Percentiles rank a stretch among this genome's conserved stretches.
These are phyloP conservation scores for Emys orbicularis DNA, from an alignment of 2,797 vertebrate genomes.

Conservation along the genomic window DNA sequence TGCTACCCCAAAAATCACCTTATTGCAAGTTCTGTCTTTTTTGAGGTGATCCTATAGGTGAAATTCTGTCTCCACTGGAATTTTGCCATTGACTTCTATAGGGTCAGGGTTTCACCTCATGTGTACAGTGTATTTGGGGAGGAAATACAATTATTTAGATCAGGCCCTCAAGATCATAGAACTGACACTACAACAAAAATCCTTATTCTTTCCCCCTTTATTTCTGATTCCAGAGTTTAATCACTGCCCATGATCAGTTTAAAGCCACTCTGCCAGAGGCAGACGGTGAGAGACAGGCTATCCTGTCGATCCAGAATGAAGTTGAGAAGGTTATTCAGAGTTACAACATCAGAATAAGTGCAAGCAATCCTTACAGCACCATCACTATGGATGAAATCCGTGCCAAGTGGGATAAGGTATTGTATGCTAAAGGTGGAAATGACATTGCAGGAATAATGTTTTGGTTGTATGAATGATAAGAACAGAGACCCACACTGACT, in stretches of 20 bases:
- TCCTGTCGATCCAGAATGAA: conserved; percentile 95
- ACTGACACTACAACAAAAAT: not conserved
- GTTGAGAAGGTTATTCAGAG: conserved; percentile 98
- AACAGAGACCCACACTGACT: not conserved
- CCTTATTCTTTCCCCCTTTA: conserved; percentile 5
- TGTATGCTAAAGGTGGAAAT: not conserved
- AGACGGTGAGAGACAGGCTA: conserved; percentile 95
- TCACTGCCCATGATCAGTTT: conserved; percentile 97
- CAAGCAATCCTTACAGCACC: conserved; percentile 93
- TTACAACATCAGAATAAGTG: conserved; percentile 90
- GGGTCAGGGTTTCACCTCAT: not conserved
- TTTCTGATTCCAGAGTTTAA: conserved; percentile 87
- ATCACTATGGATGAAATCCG: conserved; percentile 92
- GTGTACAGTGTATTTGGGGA: not conserved
- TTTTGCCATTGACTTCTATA: not conserved
- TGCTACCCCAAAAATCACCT: not conserved
- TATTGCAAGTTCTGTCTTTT: not conserved
- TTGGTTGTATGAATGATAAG: conserved; percentile 2
- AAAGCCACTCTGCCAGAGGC: conserved; percentile 97
- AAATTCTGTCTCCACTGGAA: not conserved
- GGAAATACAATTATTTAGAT: not conserved
- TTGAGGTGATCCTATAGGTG: not conserved
- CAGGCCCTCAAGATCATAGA: not conserved
- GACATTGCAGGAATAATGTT: not conserved
- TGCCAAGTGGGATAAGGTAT: conserved; percentile 97